phyloP scores from a whole-genome alignment of 1,140 invertebrate species.

The Scaptodrosophila lebanonensis region DNA sequence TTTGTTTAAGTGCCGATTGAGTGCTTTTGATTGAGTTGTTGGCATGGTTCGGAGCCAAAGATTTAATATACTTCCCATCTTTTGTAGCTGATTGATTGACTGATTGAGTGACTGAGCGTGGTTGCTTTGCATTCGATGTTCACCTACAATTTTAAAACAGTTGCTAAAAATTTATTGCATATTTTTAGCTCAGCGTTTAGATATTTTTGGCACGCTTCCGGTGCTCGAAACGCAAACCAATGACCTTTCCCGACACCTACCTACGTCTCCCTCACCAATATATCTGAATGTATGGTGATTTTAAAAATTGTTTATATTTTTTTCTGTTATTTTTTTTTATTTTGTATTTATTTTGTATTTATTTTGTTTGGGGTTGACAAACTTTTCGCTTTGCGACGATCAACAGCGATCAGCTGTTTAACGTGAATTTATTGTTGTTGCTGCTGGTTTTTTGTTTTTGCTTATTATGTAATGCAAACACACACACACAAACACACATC shows the following conservation, averaged over 20 bases:
- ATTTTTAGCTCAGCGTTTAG: slow-evolving; percentile 56
- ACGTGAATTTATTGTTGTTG: slow-evolving; percentile 15
- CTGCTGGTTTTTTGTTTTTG: slow-evolving; percentile 10
- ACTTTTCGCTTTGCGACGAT: slow-evolving; percentile 18
- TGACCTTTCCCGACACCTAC: slow-evolving; percentile 48
- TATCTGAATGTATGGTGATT: not conserved
- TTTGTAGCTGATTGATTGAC: too few species aligned
- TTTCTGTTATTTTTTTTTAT: slow-evolving; percentile 3
- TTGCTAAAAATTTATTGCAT: slow-evolving; percentile 22
- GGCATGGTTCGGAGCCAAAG: too few species aligned
- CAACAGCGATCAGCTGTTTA: slow-evolving; percentile 37
- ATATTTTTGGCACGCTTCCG: slow-evolving; percentile 72
- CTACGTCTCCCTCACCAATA: slow-evolving; percentile 11
- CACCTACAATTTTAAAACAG: too few species aligned
- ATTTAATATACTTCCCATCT: too few species aligned
- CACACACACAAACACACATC: too few species aligned
- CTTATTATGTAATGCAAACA: slow-evolving; percentile 65
- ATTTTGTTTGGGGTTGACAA: slow-evolving; percentile 37
- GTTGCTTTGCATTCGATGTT: too few species aligned
- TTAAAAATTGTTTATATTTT: slow-evolving; percentile 17
- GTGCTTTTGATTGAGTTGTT: too few species aligned
- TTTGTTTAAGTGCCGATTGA: too few species aligned
- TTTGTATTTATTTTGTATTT: slow-evolving; percentile 11
- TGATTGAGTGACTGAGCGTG: slow-evolving; percentile 2
- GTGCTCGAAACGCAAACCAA: slow-evolving; percentile 33